Percentiles rank a stretch among this genome's conserved stretches.
These are phyloP conservation scores for Dioctria linearis DNA, from an alignment of 2,888 invertebrate genomes.

Conservation along the genomic window DNA sequence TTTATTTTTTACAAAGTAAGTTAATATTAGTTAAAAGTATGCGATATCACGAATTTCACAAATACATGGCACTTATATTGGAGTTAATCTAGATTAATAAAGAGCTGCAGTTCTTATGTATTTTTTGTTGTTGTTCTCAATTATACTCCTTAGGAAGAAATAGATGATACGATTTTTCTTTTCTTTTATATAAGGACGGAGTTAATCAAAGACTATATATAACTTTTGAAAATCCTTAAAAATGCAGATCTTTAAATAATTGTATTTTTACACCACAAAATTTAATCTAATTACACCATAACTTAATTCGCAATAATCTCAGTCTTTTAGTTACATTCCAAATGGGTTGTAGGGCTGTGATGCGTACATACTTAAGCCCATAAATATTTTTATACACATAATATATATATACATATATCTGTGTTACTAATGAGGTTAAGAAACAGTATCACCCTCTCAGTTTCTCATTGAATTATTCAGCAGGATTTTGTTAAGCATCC, in stretches of 20 bases:
- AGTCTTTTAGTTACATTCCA: conserved; percentile 52
- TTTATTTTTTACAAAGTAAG: conserved; percentile 21
- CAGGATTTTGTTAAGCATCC: not conserved
- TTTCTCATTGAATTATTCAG: not conserved
- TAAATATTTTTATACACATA: not conserved
- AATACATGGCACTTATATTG: conserved; percentile 45
- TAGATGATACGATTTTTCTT: not conserved
- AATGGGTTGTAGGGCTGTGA: conserved; percentile 26
- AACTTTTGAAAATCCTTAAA: conserved; percentile 18
- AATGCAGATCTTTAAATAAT: not conserved
- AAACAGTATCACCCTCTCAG: not conserved
- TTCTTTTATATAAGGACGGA: not conserved
- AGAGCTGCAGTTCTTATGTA: conserved; percentile 13
- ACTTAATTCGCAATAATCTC: conserved; percentile 47
- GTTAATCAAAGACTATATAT: not conserved
- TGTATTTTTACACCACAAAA: conserved; percentile 5
- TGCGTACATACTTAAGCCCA: conserved; percentile 10
- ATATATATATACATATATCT: not conserved
- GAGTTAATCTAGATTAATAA: conserved; percentile 14
- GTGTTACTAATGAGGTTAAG: not conserved
- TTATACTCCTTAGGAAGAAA: not conserved
- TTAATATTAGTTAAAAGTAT: conserved; percentile 43
- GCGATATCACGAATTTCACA: conserved; percentile 38
- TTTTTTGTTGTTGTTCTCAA: not conserved
- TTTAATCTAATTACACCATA: conserved; percentile 24